These are phyloP conservation scores for Parotia lawesii DNA, from an alignment of 2,113 vertebrate genomes.

Conservation along the genomic window DNA sequence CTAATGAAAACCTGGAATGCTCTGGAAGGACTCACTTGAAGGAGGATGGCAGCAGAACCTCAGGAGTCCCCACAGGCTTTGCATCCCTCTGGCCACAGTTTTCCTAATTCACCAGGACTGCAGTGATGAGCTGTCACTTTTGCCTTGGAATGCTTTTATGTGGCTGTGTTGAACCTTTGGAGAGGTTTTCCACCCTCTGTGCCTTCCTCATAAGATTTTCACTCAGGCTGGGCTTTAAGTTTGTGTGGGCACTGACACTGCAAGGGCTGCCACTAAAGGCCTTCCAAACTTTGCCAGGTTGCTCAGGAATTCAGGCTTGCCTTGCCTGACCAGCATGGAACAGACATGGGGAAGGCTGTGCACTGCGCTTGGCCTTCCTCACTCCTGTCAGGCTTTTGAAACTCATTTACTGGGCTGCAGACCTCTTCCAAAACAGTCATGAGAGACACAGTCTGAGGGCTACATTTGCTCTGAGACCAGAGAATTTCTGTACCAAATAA, in stretches of 20 bases:
- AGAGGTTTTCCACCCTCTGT: background rate
- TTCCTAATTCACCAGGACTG: background rate
- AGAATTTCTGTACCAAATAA: background rate
- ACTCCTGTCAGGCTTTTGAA: background rate
- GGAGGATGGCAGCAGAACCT: background rate
- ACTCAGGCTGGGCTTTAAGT: background rate
- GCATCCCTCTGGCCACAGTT: background rate
- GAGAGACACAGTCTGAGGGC: background rate
- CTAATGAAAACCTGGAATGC: background rate
- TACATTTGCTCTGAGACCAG: background rate
- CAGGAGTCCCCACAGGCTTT: background rate
- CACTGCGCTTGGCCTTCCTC: background rate
- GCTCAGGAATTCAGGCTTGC: background rate
- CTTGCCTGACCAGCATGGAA: background rate
- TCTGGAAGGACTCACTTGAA: background rate
- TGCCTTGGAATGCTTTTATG: background rate
- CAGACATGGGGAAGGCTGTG: background rate
- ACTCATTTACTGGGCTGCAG: background rate
- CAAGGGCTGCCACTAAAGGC: background rate
- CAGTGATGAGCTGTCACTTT: background rate
- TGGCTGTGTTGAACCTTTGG: background rate
- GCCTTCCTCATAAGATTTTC: background rate
- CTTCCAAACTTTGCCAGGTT: background rate
- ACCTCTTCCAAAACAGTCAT: background rate
- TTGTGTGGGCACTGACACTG: background rate